Evolutionary conservation across 2,113 vertebrate species (phyloP), one percentile per base, ranked within the genome.

Genomic region (Equus przewalskii): DNA sequence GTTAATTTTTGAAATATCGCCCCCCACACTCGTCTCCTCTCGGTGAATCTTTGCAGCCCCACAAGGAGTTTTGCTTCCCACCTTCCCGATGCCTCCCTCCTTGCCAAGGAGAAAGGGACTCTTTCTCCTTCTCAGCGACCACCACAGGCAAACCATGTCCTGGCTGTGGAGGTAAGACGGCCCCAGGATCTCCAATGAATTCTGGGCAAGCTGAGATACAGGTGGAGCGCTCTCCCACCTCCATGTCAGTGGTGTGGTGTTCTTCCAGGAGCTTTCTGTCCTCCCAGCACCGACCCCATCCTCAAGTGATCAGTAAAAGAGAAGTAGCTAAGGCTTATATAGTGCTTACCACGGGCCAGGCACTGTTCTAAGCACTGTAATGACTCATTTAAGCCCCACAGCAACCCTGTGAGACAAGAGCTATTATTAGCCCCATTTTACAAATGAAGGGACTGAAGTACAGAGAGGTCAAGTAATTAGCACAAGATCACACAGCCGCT

Each of bases 161-260:
- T 41, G 24, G 7, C 41, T 36, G 6, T 41, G 30, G 46, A n/a
- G 18, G 36, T 30, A 62, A 85, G 11, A 15, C 2, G 7, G 26
- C 36, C 28, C 19, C 11, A 69, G 30, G 4, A 62, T 36, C 64
- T 28, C 58, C 44, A 85, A 11, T 1, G 30, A 78, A 7, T 0
- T 19, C 1, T 72, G 76, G 70, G 36, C 14, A 72, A 70, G 46
- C 41, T 70, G 72, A 36, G 14, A 36, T 28, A 49, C 82, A 7
- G 6, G 6, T 13, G 44, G 54, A 19, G 49, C 7, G 19, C 83
- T 49, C 22, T 62, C 49, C 7, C 44, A 30, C 28, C 36, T 60
- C 36, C 5, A 0, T 2, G 0, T 30, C 6, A 11, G n/a, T 12
- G 36, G 12, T 22, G 11, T 28, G 28, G 1, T 56, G 7, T n/a